These are phyloP conservation scores for Lophotis ruficrista DNA, from an alignment of 2,113 vertebrate species.

Conservation along the genomic window DNA sequence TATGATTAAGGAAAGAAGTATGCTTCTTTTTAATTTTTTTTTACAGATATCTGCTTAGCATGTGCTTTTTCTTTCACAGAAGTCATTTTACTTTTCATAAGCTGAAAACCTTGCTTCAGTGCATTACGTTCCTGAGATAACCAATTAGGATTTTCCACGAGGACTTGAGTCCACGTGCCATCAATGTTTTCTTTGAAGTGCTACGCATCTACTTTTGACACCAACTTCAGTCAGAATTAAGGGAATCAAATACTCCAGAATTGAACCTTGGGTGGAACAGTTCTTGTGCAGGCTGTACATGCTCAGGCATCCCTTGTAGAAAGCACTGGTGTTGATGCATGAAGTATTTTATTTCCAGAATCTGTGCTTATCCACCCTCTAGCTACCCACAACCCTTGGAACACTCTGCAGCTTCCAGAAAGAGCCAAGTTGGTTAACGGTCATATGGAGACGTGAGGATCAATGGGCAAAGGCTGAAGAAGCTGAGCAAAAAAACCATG, in stretches of 20 bases:
- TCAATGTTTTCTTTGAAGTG: background rate
- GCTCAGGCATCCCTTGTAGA: background rate
- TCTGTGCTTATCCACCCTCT: background rate
- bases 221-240: background rate
- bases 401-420: background rate
- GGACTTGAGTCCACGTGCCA: background rate
- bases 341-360: background rate
- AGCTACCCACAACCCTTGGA: background rate
- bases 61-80: background rate
- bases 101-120: background rate
- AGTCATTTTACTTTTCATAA: background rate
- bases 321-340: background rate
- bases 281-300: background rate
- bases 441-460: background rate
- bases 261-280: background rate
- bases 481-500: background rate
- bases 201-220: background rate
- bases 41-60: background rate
- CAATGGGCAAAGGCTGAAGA: background rate
- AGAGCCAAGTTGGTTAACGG: background rate
- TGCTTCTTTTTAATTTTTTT: background rate
- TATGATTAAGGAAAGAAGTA: constrained; percentile 33
- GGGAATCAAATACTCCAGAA: background rate
- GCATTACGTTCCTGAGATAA: background rate
- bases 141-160: background rate